These are phyloP conservation scores for Poecilia velifera DNA, from an alignment of 2,797 vertebrate genomes.

Conservation along the genomic window DNA sequence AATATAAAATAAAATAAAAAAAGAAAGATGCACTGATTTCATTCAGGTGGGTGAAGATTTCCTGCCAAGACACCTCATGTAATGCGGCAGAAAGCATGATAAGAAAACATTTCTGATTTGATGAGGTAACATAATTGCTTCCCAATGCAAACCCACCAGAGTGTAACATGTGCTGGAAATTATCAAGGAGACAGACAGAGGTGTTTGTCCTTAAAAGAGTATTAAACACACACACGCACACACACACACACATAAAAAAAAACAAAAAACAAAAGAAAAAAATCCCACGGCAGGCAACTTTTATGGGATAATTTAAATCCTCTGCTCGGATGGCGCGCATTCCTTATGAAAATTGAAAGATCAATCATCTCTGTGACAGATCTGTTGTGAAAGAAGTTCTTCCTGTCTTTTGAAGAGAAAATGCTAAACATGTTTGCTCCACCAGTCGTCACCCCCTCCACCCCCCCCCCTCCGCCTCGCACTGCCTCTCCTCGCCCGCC, in stretches of 20 bases:
- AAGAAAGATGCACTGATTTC: constrained; percentile 18
- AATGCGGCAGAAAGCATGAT: constrained; percentile 69
- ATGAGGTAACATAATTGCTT: constrained; percentile 83
- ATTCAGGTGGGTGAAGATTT: constrained; percentile 60
- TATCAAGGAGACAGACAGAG: constrained; percentile 81
- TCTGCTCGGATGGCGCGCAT: constrained; percentile 69
- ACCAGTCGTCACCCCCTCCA: not conserved
- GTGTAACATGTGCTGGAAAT: constrained; percentile 82
- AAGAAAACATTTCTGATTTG: constrained; percentile 81
- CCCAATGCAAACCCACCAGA: constrained; percentile 73
- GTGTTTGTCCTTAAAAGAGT: constrained; percentile 81
- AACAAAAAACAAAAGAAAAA: constrained; percentile 7
- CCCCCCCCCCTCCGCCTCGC: not conserved
- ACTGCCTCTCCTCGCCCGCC: not conserved
- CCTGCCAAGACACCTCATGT: constrained; percentile 50
- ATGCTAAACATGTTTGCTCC: constrained; percentile 65
- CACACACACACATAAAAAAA: not conserved
- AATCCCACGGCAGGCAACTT: constrained; percentile 78
- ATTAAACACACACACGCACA: constrained; percentile 19
- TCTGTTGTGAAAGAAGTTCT: constrained; percentile 59
- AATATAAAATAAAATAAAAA: constrained; percentile 10
- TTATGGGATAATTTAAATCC: constrained; percentile 81
- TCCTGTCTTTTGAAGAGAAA: constrained; percentile 66
- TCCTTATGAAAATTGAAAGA: constrained; percentile 80
- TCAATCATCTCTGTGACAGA: constrained; percentile 77